These are phyloP conservation scores for Volucella zonaria DNA, from an alignment of 2,888 invertebrate genomes.

Conservation along the genomic window DNA sequence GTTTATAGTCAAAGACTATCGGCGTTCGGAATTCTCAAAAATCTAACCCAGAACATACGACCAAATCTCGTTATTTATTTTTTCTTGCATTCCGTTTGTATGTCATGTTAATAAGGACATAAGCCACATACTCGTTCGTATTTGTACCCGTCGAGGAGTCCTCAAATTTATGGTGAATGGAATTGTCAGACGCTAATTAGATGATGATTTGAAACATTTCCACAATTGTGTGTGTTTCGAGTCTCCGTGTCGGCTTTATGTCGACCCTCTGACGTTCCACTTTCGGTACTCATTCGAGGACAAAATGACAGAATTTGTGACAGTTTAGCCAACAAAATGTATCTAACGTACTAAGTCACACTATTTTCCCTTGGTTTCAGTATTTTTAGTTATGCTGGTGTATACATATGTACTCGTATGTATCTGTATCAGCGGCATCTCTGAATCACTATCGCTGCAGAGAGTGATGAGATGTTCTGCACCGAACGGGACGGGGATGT, in stretches of 20 bases:
- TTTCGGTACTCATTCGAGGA: too few species aligned
- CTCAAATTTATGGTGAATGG: slow-evolving; percentile 65
- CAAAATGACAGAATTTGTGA: slow-evolving; percentile 12
- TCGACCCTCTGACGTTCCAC: neutral
- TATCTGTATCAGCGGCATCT: neutral
- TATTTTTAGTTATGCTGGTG: slow-evolving; percentile 62
- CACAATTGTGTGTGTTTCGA: slow-evolving; percentile 29
- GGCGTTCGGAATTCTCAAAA: too few species aligned
- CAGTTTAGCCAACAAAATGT: neutral
- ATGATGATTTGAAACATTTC: slow-evolving; percentile 67
- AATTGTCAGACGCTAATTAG: slow-evolving; percentile 72
- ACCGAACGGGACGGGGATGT: slow-evolving; percentile 22
- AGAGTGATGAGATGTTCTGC: slow-evolving; percentile 3
- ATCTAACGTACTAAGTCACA: slow-evolving; percentile 19
- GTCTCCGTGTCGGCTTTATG: slow-evolving; percentile 21
- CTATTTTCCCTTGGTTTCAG: slow-evolving; percentile 14
- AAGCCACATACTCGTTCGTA: neutral
- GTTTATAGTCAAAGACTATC: too few species aligned
- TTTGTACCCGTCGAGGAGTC: neutral
- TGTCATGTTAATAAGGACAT: slow-evolving; percentile 60
- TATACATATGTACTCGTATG: neutral
- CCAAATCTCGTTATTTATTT: neutral
- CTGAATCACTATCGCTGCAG: slow-evolving; percentile 49
- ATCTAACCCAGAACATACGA: too few species aligned
- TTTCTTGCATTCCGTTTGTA: slow-evolving; percentile 3